phyloP scores from a whole-genome alignment of 2,797 vertebrate species.

The Sebastes iracundus region DNA sequence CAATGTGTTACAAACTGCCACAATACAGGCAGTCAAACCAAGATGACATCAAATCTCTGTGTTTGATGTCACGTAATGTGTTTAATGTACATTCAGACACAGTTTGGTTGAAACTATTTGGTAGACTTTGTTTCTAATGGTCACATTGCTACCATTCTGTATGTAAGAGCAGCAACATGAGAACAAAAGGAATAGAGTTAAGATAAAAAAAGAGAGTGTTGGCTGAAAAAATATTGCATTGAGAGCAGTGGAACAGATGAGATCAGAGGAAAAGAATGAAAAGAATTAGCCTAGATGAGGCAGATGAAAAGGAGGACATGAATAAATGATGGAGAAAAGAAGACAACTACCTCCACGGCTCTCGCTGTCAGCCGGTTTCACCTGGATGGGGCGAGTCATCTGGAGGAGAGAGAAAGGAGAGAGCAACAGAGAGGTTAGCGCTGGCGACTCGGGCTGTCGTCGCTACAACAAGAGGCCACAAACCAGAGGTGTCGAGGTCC shows the following conservation, averaged over 20 bases:
- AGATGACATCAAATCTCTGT: constrained; percentile 10
- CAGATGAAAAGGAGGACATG: constrained; percentile 51
- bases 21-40: background rate
- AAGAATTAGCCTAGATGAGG: constrained; percentile 43
- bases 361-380: constrained; percentile 99
- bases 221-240: constrained; percentile 14
- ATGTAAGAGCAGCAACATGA: background rate
- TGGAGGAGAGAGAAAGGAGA: constrained; percentile 77
- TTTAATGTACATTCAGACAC: background rate
- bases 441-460: constrained; percentile 24
- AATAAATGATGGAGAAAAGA: constrained; percentile 83
- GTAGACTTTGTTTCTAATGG: background rate
- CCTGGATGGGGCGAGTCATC: constrained; percentile 99
- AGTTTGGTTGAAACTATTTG: background rate
- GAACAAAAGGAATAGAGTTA: constrained; percentile 1
- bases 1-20: too few species aligned
- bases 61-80: background rate
- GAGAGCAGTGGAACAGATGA: constrained; percentile 38
- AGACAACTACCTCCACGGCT: constrained; percentile 98
- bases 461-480: constrained; percentile 52
- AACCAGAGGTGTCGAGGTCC: constrained; percentile 41
- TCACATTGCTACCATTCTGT: background rate
- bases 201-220: background rate
- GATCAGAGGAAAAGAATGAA: constrained; percentile 49
- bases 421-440: constrained; percentile 69